phyloP scores from a whole-genome alignment of 2,888 invertebrate species.

The Protonemura montana region DNA sequence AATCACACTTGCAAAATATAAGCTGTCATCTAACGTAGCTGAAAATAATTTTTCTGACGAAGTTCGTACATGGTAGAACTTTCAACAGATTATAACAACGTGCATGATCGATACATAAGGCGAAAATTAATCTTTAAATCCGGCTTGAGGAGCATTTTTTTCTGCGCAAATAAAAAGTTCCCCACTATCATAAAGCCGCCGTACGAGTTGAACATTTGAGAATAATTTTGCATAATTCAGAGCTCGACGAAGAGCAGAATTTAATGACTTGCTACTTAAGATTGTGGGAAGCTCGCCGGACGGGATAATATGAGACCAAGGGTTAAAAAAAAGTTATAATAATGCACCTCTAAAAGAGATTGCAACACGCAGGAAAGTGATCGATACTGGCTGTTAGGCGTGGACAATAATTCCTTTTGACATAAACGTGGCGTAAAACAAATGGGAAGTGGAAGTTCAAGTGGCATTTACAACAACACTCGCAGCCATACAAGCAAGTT shows the following conservation, averaged over 20 bases:
- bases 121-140: neutral
- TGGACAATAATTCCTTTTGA: neutral
- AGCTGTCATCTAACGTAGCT: too few species aligned
- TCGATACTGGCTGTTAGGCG: neutral
- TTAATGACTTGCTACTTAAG: slow-evolving; percentile 7
- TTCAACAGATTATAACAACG: neutral
- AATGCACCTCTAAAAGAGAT: neutral
- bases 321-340: neutral
- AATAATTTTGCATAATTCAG: slow-evolving; percentile 3
- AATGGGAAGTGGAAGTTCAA: neutral
- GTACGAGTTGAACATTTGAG: neutral
- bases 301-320: neutral
- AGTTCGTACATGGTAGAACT: too few species aligned
- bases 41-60: too few species aligned
- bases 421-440: neutral
- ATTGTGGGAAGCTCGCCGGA: neutral
- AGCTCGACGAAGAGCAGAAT: neutral
- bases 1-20: too few species aligned
- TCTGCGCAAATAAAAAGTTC: neutral
- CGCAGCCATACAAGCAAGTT: neutral
- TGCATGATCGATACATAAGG: neutral
- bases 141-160: neutral
- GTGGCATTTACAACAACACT: neutral
- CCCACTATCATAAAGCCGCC: neutral
- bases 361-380: neutral